These are phyloP conservation scores for Eudyptes chrysolophus DNA, from an alignment of 2,113 vertebrate genomes.

Conservation along the genomic window DNA sequence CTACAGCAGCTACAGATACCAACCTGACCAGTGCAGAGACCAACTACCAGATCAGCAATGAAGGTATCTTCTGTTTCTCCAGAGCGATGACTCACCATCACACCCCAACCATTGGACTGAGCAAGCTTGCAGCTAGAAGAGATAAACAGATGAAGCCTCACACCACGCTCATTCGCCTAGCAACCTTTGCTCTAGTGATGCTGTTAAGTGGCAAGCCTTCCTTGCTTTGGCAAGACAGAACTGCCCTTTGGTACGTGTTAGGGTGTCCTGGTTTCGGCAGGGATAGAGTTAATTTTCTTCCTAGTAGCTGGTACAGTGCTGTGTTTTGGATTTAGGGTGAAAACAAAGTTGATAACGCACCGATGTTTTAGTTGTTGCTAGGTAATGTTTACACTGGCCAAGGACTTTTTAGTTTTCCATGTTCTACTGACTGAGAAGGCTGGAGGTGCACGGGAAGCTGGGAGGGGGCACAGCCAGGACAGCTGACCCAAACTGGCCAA, in stretches of 20 bases:
- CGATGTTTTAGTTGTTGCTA: no score
- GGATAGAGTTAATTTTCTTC: no score
- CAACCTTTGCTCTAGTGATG: background rate
- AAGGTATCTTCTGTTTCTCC: conserved; percentile 97
- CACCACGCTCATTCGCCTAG: background rate
- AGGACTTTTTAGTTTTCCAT: no score
- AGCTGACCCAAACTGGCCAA: no score
- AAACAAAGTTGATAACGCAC: no score
- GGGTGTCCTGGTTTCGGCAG: no score
- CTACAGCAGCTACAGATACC: background rate
- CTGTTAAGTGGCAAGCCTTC: background rate
- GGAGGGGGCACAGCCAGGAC: no score
- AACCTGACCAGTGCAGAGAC: conserved; percentile 93
- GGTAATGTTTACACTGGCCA: no score
- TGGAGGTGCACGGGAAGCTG: no score
- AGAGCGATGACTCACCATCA: conserved; percentile 96
- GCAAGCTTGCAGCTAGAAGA: conserved; percentile 89
- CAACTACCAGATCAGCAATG: conserved; percentile 95
- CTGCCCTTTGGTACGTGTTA: background rate
- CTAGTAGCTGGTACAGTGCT: no score
- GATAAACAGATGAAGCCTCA: background rate
- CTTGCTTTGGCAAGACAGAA: background rate
- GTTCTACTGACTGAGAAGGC: no score
- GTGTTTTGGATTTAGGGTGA: no score
- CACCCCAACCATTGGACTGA: conserved; percentile 93